Evolutionary conservation across 2,888 invertebrate genomes (phyloP).

Genomic region (Hydrotaea diabolus): DNA sequence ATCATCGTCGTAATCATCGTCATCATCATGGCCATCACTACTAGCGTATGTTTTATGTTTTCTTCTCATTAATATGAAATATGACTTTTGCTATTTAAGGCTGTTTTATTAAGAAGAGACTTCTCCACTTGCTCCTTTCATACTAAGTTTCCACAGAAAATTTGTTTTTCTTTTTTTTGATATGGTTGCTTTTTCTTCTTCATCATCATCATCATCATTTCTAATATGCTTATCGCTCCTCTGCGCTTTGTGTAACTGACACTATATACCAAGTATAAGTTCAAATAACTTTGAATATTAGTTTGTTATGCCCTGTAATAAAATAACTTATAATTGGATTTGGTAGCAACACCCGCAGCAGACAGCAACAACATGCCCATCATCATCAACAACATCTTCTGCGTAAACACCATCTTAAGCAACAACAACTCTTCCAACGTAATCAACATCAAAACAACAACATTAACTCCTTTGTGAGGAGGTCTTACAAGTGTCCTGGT

Average conservation of each 20-base stretch:
- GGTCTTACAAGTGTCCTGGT: neutral
- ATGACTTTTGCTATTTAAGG: slow-evolving; percentile 6
- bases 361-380: neutral
- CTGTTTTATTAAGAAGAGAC: neutral
- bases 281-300: slow-evolving; percentile 12
- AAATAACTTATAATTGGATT: slow-evolving; percentile 28
- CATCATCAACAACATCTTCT: neutral
- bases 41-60: too few species aligned
- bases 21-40: too few species aligned
- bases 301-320: neutral
- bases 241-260: neutral
- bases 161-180: neutral
- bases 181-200: neutral
- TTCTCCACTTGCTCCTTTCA: neutral
- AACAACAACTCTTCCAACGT: neutral
- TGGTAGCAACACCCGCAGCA: neutral
- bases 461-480: neutral
- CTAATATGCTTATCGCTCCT: neutral
- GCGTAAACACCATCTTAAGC: neutral
- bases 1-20: neutral
- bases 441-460: neutral
- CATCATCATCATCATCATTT: neutral
- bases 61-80: neutral
- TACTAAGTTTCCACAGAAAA: neutral
- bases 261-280: neutral